Base-by-base conservation (phyloP, 2,888 invertebrate species). In the Orthosia incerta region DNA sequence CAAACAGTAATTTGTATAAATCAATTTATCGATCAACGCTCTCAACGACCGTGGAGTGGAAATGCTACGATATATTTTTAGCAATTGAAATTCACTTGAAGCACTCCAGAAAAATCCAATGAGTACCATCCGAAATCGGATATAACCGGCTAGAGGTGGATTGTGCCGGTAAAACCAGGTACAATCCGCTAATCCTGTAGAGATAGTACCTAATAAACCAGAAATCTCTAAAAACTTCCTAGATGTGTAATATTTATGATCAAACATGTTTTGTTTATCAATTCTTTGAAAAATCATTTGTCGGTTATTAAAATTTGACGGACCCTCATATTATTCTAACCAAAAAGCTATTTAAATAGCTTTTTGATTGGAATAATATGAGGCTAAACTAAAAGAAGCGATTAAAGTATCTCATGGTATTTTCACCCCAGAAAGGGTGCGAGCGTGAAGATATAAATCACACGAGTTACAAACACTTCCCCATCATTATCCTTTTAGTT, bases 401-500 rank as follows among this genome's bases (percentile, higher is more conserved):
- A 71, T 55, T 55, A 0, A 60, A 55, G 16, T 31, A 53, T 79
- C 55, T 56, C 16, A 16, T 45, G 16, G 50, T 72, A 60, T 79
- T 39, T 48, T 61, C 16, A 39, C 15, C 39, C 31, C 46, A 18
- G 48, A 79, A 60, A 75, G 13, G 53, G 20, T 50, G 23, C 18
- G n/a, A 72, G 51, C 23, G 23, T 31, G 26, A 61, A 72, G 18
- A 61, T 61, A 79, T 75, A 75, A 79, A 79, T 75, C 79, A 73
- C 79, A 73, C 57, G 50, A 73, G 48, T 60, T 73, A 31, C 73
- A 76, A 81, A 76, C 50, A 76, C 48, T 45, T 66, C 15, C 56
- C 55, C 59, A 66, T 80, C 66, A 76, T 65, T 76, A 65, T 75
- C 66, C 66, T 75, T 61, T 61, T 76, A 80, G 63, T 56, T 48